Evolutionary conservation across 2,113 vertebrate species (phyloP).

Genomic region (Sander vitreus): DNA sequence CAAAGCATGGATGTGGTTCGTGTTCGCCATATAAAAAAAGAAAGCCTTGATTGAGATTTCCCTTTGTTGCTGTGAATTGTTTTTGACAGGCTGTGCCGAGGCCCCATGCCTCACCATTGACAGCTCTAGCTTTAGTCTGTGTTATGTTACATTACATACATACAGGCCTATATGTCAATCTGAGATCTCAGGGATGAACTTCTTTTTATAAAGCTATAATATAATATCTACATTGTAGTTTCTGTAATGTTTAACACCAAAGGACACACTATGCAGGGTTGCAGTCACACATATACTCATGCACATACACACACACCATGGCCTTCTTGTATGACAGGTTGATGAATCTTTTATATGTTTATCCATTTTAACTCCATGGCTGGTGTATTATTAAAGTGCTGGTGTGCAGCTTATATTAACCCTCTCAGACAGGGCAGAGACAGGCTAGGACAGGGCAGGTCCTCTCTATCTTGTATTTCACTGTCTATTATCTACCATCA

Average conservation of each 20-base stretch:
- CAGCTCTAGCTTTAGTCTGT: conserved; percentile 59
- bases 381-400: conserved; percentile 81
- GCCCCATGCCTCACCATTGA: conserved; percentile 50
- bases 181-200: conserved; percentile 11
- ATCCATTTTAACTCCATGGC: conserved; percentile 81
- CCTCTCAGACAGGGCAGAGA: conserved; percentile 72
- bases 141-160: conserved; percentile 54
- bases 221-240: conserved; percentile 24
- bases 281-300: conserved; percentile 16
- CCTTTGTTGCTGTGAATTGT: conserved; percentile 66
- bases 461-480: conserved; percentile 34
- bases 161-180: conserved; percentile 21
- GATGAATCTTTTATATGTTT: conserved; percentile 84
- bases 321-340: conserved; percentile 67
- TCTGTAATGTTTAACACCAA: conserved; percentile 25
- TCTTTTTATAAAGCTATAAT: not conserved
- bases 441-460: conserved; percentile 50
- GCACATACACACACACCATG: conserved; percentile 29
- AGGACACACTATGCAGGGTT: conserved; percentile 21
- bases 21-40: conserved; percentile 41
- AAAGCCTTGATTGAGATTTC: conserved; percentile 65
- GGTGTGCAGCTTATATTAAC: conserved; percentile 75
- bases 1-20: conserved; percentile 18
- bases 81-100: conserved; percentile 61
- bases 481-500: conserved; percentile 70